phyloP scores from a whole-genome alignment of 2,888 invertebrate genomes.

The Gibbula magus region DNA sequence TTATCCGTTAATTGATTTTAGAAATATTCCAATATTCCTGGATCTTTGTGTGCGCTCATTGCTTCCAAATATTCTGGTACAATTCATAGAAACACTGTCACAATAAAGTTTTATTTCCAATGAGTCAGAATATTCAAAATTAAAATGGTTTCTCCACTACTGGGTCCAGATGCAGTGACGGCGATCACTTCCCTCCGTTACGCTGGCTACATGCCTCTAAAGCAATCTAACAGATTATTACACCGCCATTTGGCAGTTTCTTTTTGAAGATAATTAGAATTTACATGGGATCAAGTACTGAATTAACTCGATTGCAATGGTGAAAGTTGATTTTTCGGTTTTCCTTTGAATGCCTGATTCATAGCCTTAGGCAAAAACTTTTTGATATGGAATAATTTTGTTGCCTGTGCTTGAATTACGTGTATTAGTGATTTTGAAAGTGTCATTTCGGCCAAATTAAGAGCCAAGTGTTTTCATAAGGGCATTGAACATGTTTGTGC shows the following conservation, averaged over 20 bases:
- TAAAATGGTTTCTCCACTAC: too few relatives aligned
- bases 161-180: background rate
- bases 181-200: background rate
- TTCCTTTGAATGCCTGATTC: background rate
- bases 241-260: background rate
- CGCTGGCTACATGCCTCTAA: background rate
- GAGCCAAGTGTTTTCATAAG: background rate
- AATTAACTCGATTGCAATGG: conserved; percentile 7
- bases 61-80: too few relatives aligned
- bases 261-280: conserved; percentile 16
- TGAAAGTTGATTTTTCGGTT: conserved; percentile 6
- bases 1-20: too few relatives aligned
- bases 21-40: too few relatives aligned
- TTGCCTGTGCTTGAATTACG: background rate
- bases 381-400: background rate
- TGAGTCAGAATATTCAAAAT: too few relatives aligned
- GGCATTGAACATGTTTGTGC: background rate
- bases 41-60: too few relatives aligned
- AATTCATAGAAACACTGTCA: too few relatives aligned
- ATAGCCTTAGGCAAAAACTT: conserved; percentile 4
- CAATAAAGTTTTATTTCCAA: too few relatives aligned
- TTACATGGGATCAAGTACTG: conserved; percentile 6
- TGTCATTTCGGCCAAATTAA: background rate
- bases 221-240: background rate
- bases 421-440: conserved; percentile 3